Evolutionary conservation across 2,888 invertebrate genomes (phyloP), one percentile per base, ranked within the genome.

Genomic region (Ophion obscuratus): DNA sequence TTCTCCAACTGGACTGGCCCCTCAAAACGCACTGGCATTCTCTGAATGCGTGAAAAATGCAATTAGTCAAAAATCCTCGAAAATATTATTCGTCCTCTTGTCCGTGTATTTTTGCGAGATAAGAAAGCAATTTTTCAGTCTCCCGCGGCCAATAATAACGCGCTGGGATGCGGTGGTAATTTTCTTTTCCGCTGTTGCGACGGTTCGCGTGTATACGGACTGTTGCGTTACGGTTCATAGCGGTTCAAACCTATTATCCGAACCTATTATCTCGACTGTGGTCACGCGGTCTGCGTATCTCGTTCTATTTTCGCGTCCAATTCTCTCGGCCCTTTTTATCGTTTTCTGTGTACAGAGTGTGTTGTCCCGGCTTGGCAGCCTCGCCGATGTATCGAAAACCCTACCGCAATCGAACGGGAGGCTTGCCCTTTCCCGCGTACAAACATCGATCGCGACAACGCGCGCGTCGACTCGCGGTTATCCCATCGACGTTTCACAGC

Each of bases 161-260:
- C 7, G 11, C 14, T 47, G 47, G 47, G 47, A 10, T 14, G 11
- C 47, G 14, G 11, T 10, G 47, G 47, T 47, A 14, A 47, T 47
- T 47, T 47, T 47, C 47, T 47, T 47, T 47, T 47, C 14, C 47
- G 14, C 47, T 14, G 47, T 9, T 47, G 11, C 11, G 10, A 47
- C 3, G 47, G 47, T 47, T 14, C 9, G 47, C 47, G 47, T 47
- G 47, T 47, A 68, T 40, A 53, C 11, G 17, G 64, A 68, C 20
- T 62, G 53, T n/a, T 53, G 6, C 59, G 70, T 70, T 59, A 78
- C 70, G 81, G 66, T 81, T 73, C 40, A 78, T 59, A 53, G 78
- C 74, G 68, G 81, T 79, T 78, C 81, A 75, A 85, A 85, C 81
- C 85, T 78, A 85, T 85, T 85, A 81, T 53, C 78, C 78, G 74